Percentiles rank a stretch among this genome's conserved stretches.
Evolutionary conservation across 2,113 vertebrate species (phyloP).

Genomic region (Notothenia coriiceps): DNA sequence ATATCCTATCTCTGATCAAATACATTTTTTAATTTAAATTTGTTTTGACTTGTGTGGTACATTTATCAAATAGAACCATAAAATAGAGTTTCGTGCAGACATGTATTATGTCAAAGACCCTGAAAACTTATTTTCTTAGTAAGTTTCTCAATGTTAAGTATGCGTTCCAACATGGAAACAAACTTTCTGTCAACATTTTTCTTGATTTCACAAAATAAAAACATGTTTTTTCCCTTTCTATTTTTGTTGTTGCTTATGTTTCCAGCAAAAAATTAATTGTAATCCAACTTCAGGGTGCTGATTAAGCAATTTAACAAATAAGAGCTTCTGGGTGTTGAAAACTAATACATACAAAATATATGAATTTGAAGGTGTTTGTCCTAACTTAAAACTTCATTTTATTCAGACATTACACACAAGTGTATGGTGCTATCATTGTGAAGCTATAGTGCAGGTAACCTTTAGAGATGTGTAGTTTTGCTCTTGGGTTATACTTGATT

Average conservation of each 20-base stretch:
- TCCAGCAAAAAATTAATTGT: not conserved
- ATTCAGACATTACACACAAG: too few relatives aligned
- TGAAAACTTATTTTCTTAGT: not conserved
- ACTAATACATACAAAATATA: too few relatives aligned
- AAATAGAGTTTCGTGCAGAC: not conserved
- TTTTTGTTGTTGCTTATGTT: not conserved
- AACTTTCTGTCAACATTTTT: not conserved
- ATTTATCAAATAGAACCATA: not conserved
- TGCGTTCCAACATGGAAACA: not conserved
- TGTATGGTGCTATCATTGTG: not conserved
- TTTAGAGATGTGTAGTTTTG: not conserved
- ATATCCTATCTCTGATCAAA: not conserved
- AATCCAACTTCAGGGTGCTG: not conserved
- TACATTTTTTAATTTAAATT: too few relatives aligned
- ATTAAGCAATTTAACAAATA: not conserved
- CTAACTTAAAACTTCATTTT: too few relatives aligned
- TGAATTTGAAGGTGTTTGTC: too few relatives aligned
- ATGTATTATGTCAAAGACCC: not conserved
- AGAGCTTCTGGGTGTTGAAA: not conserved
- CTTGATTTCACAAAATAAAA: not conserved
- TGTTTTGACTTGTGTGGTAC: slow-evolving; percentile 42
- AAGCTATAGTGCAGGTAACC: not conserved
- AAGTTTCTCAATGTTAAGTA: not conserved
- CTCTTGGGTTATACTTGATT: not conserved
- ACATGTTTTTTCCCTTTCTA: too few relatives aligned